Evolutionary conservation across 92 coral and sea anemone species (phyloP).

Genomic region (Epizoanthus stellaris): DNA sequence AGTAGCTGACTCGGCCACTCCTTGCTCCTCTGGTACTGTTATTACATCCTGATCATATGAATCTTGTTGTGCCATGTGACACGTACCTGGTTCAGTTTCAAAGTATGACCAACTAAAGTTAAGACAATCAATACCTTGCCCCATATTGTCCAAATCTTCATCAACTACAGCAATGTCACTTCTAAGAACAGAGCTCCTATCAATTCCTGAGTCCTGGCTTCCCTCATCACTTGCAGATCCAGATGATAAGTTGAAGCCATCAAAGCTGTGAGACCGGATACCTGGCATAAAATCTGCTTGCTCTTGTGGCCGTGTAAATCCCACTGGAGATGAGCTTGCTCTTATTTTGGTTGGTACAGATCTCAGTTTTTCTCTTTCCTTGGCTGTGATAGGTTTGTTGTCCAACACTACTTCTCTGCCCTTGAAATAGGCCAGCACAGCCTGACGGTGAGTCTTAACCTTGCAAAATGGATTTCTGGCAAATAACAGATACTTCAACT

Average conservation of each 20-base stretch:
- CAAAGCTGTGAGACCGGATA: slow-evolving; percentile 56
- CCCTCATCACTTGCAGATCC: slow-evolving; percentile 65
- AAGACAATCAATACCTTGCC: slow-evolving; percentile 40
- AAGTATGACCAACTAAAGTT: slow-evolving; percentile 80
- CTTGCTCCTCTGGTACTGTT: slow-evolving; percentile 35
- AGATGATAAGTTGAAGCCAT: slow-evolving; percentile 55
- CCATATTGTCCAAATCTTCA: slow-evolving; percentile 41
- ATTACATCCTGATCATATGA: neutral
- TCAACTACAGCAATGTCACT: slow-evolving; percentile 42
- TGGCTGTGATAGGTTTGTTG: slow-evolving; percentile 63
- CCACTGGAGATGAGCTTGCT: slow-evolving; percentile 69
- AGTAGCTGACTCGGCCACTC: slow-evolving; percentile 15
- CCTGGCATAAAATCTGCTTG: slow-evolving; percentile 16
- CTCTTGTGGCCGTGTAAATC: neutral
- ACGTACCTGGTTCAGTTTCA: slow-evolving; percentile 19
- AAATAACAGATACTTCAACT: slow-evolving; percentile 69
- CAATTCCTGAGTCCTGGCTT: slow-evolving; percentile 82
- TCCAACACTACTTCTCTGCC: slow-evolving; percentile 78
- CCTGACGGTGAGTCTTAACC: slow-evolving; percentile 64
- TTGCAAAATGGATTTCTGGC: slow-evolving; percentile 73
- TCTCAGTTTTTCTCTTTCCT: slow-evolving; percentile 56
- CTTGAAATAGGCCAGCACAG: slow-evolving; percentile 66
- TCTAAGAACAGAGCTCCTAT: slow-evolving; percentile 56
- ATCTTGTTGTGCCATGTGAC: neutral
- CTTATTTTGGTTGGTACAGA: slow-evolving; percentile 59